phyloP scores from a whole-genome alignment of 2,113 vertebrate genomes.

The Sterrhoptilus dennistouni region DNA sequence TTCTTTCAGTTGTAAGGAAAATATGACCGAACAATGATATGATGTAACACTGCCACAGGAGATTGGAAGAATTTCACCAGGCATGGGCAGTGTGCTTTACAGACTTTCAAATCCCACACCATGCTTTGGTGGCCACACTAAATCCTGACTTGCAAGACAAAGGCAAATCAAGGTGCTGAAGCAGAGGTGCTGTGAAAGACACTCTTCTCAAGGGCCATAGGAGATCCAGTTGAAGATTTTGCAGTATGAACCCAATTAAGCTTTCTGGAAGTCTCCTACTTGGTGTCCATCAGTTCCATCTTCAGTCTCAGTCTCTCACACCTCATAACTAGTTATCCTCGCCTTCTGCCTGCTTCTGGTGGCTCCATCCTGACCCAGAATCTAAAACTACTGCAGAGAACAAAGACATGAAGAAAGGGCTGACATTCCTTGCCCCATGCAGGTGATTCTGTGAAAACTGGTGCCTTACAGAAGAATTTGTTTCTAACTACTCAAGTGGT shows the following conservation, averaged over 20 bases:
- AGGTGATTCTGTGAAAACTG: background rate
- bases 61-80: background rate
- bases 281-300: background rate
- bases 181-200: background rate
- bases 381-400: background rate
- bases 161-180: background rate
- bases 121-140: background rate
- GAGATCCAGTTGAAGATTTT: background rate
- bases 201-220: background rate
- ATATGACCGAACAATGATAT: background rate
- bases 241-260: background rate
- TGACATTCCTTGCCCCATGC: rapidly evolving
- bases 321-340: background rate
- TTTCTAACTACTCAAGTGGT: background rate
- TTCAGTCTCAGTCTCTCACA: background rate
- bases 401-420: background rate
- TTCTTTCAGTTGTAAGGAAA: background rate
- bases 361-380: background rate
- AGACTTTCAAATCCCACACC: background rate
- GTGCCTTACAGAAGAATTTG: background rate
- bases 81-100: background rate
- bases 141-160: background rate
- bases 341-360: background rate
- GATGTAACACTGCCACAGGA: background rate
- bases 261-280: background rate